Evolutionary conservation across 2,113 vertebrate genomes (phyloP).

Genomic region (Rhinolophus sinicus): DNA sequence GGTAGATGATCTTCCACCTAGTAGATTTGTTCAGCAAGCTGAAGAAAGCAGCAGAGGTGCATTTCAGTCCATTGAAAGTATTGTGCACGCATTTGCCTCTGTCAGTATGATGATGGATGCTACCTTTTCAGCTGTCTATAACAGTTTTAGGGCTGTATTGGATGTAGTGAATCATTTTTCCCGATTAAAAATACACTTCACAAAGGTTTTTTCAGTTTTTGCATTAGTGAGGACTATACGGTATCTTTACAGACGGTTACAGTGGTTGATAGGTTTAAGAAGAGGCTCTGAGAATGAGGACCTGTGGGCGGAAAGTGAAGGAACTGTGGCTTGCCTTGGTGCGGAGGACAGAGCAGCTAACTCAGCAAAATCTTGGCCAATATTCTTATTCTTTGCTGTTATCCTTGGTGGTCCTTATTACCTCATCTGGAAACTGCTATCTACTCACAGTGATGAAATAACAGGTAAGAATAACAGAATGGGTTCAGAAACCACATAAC

Average conservation of each 20-base stretch:
- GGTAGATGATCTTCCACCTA: constrained; percentile 91
- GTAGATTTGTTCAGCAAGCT: constrained; percentile 97
- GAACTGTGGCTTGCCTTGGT: constrained; percentile 85
- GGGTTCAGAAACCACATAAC: not conserved
- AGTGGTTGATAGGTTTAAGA: constrained; percentile 91
- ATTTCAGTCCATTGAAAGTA: constrained; percentile 99
- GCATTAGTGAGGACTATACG: constrained; percentile 95
- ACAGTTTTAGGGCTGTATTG: constrained; percentile 97
- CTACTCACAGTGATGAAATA: constrained; percentile 87
- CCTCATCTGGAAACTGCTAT: constrained; percentile 98
- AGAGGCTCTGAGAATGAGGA: constrained; percentile 92
- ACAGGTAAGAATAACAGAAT: constrained; percentile 84
- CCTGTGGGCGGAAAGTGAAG: constrained; percentile 94
- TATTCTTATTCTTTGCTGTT: constrained; percentile 97
- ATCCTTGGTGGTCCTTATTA: constrained; percentile 97
- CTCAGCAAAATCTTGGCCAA: constrained; percentile 97
- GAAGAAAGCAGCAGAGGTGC: constrained; percentile 98
- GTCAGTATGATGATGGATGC: constrained; percentile 99
- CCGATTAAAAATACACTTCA: constrained; percentile 94
- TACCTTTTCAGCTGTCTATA: constrained; percentile 98
- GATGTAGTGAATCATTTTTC: constrained; percentile 99
- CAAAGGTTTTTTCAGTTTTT: constrained; percentile 96
- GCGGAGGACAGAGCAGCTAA: constrained; percentile 85
- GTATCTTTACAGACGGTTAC: constrained; percentile 93
- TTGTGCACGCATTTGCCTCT: constrained; percentile 96